phyloP scores from a whole-genome alignment of 2,797 vertebrate genomes.

The Acanthis flammea region DNA sequence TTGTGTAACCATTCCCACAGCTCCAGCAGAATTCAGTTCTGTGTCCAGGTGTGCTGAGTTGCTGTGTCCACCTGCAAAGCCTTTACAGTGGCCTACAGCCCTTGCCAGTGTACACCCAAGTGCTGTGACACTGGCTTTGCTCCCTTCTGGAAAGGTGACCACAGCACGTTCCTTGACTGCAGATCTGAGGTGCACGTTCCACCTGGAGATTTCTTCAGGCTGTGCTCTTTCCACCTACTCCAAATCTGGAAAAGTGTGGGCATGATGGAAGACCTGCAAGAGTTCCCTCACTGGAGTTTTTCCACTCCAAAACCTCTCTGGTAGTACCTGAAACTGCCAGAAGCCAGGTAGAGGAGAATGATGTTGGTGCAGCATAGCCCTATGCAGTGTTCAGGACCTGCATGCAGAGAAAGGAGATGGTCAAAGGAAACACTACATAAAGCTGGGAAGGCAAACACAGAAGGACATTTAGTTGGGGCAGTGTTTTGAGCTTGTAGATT shows the following conservation, averaged over 20 bases:
- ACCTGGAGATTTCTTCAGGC: background rate
- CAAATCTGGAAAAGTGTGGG: background rate
- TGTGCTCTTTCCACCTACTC: background rate
- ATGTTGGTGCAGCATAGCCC: accelerated
- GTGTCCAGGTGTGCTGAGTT: background rate
- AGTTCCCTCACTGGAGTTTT: background rate
- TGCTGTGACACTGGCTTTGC: background rate
- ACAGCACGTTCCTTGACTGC: background rate
- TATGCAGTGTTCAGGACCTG: background rate
- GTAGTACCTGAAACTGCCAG: background rate
- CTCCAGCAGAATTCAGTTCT: background rate
- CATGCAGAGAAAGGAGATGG: background rate
- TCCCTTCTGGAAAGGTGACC: background rate
- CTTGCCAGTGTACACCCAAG: background rate
- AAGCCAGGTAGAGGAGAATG: background rate
- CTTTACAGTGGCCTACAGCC: background rate
- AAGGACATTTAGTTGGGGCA: background rate
- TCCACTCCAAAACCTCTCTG: background rate
- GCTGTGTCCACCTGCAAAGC: background rate
- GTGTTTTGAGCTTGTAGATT: background rate
- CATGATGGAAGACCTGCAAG: background rate
- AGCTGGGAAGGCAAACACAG: background rate
- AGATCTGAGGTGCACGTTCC: background rate
- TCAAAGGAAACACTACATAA: background rate
- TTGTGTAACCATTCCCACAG: background rate